Conservation (phyloP, 2,113 vertebrate genomes). For the Hemiscyllium ocellatum region DNA sequence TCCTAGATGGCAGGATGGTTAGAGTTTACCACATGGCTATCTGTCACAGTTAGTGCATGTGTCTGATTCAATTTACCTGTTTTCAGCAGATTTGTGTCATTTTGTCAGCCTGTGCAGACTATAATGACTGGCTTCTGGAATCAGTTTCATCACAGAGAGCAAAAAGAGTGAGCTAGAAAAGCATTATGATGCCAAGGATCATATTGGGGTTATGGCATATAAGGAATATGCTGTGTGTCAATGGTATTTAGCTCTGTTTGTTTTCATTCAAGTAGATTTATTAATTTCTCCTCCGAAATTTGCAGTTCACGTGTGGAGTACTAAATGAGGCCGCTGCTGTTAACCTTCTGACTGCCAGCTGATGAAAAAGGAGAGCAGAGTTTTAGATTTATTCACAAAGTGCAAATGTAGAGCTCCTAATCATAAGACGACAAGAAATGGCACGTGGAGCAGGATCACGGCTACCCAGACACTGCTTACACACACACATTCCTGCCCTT, state of each 20-base stretch:
- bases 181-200: neutral
- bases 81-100: neutral
- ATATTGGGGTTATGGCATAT: neutral
- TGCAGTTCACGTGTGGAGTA: neutral
- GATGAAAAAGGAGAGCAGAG: too few species aligned
- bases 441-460: too few species aligned
- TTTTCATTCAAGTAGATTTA: neutral
- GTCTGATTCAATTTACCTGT: neutral
- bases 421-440: too few species aligned
- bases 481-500: too few species aligned
- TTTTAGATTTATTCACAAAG: too few species aligned
- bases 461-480: too few species aligned
- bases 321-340: neutral
- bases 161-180: neutral
- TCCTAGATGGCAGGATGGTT: neutral
- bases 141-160: neutral
- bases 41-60: neutral
- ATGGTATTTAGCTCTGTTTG: neutral
- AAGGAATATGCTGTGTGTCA: neutral
- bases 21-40: neutral
- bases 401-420: too few species aligned
- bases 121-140: neutral
- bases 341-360: too few species aligned
- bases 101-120: neutral
- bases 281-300: neutral